Conservation (phyloP, 2,888 invertebrate genomes). For the Amphipoea oculea region DNA sequence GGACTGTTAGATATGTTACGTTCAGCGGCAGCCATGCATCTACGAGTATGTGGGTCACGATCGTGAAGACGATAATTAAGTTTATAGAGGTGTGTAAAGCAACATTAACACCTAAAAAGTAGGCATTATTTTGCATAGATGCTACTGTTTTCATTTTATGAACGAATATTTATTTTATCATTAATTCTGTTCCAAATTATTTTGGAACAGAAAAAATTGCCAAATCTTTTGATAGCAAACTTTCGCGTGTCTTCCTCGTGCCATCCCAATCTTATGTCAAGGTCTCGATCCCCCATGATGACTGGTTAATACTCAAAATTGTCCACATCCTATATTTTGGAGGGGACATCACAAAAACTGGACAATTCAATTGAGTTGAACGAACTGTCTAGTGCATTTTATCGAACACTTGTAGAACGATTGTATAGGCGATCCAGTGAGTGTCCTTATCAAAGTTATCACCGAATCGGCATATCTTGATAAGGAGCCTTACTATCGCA, state of each 20-base stretch:
- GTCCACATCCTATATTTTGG: slow-evolving; percentile 67
- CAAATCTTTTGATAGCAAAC: background rate
- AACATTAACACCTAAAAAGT: background rate
- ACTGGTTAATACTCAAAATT: slow-evolving; percentile 53
- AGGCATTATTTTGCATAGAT: background rate
- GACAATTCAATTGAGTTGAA: slow-evolving; percentile 61
- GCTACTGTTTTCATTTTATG: background rate
- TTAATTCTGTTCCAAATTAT: background rate
- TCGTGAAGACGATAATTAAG: background rate
- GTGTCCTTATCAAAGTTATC: slow-evolving; percentile 58
- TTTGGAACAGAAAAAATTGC: too few species aligned
- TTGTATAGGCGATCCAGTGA: slow-evolving; percentile 19
- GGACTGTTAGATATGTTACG: background rate
- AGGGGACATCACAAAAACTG: slow-evolving; percentile 60
- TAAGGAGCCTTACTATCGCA: slow-evolving; percentile 48
- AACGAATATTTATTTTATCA: background rate
- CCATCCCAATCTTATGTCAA: slow-evolving; percentile 6
- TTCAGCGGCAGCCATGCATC: background rate
- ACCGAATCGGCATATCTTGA: slow-evolving; percentile 49
- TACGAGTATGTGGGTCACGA: background rate
- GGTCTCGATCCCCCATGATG: slow-evolving; percentile 29
- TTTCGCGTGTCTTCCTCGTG: background rate
- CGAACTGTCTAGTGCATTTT: slow-evolving; percentile 46
- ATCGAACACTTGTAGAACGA: slow-evolving; percentile 41
- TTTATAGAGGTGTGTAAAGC: background rate